Conservation (phyloP, 1,140 invertebrate genomes). For the Schlechtendalia chinensis region DNA sequence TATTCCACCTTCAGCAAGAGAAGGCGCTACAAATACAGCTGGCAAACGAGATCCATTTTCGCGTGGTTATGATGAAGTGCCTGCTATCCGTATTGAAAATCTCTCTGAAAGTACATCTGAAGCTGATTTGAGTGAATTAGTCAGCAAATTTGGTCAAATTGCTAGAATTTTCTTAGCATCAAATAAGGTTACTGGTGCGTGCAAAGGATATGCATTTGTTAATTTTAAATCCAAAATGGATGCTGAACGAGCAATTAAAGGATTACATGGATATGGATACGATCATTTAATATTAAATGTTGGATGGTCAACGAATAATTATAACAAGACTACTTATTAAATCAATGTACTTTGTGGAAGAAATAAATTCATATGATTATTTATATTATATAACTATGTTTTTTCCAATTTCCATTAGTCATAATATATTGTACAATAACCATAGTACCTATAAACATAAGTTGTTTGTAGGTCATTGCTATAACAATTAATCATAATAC, state of each 20-base stretch:
- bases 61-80: constrained; percentile 61
- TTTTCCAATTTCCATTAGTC: too few species aligned
- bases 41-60: constrained; percentile 54
- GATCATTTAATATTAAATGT: constrained; percentile 97
- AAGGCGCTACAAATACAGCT: constrained; percentile 65
- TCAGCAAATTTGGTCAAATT: constrained; percentile 85
- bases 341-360: not conserved
- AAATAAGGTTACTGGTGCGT: constrained; percentile 75
- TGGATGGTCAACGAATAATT: constrained; percentile 83
- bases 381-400: too few species aligned
- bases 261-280: constrained; percentile 92
- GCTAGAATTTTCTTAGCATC: constrained; percentile 85
- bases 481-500: too few species aligned
- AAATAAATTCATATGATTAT: too few species aligned
- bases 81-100: constrained; percentile 95
- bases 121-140: constrained; percentile 91
- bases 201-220: constrained; percentile 94
- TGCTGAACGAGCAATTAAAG: constrained; percentile 86
- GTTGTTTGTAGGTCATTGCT: too few species aligned
- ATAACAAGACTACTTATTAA: constrained; percentile 30
- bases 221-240: constrained; percentile 88
- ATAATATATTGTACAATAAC: too few species aligned
- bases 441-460: too few species aligned
- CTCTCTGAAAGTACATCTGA: constrained; percentile 94
- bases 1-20: constrained; percentile 85